Evolutionary conservation across 2,888 invertebrate species (phyloP).

Genomic region (Eumacrocentrus americanus): DNA sequence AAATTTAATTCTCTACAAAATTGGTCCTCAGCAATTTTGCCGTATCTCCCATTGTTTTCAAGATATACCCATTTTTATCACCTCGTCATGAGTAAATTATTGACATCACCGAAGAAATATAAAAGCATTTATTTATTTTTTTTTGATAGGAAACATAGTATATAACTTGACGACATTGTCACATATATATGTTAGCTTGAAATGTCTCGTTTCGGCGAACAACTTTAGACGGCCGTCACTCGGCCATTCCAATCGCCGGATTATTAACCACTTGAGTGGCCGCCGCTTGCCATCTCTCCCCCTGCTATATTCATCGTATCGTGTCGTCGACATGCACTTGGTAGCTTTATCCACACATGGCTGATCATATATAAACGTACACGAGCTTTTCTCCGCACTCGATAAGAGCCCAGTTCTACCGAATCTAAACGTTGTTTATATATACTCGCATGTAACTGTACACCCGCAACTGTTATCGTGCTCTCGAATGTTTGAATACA

Average conservation of each 20-base stretch:
- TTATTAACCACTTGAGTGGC: slow-evolving; percentile 41
- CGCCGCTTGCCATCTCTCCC: slow-evolving; percentile 6
- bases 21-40: too few species aligned
- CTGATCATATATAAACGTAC: slow-evolving; percentile 2
- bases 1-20: too few species aligned
- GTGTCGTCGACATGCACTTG: not conserved
- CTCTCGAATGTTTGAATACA: slow-evolving; percentile 1
- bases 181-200: too few species aligned
- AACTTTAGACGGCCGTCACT: slow-evolving; percentile 30
- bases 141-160: not conserved
- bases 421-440: slow-evolving; percentile 13
- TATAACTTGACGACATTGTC: too few species aligned
- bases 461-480: slow-evolving; percentile 1
- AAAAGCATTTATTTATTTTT: not conserved
- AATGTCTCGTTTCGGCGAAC: slow-evolving; percentile 30
- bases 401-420: slow-evolving; percentile 16
- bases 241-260: slow-evolving; percentile 35
- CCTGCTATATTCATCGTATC: not conserved
- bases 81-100: too few species aligned
- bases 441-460: not conserved
- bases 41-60: too few species aligned
- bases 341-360: not conserved
- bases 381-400: slow-evolving; percentile 3
- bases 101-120: too few species aligned
- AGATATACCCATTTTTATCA: too few species aligned